Percentiles rank a stretch among this genome's conserved stretches.
These are phyloP conservation scores for Cervus canadensis DNA, from an alignment of 2,113 vertebrate genomes.

Conservation along the genomic window DNA sequence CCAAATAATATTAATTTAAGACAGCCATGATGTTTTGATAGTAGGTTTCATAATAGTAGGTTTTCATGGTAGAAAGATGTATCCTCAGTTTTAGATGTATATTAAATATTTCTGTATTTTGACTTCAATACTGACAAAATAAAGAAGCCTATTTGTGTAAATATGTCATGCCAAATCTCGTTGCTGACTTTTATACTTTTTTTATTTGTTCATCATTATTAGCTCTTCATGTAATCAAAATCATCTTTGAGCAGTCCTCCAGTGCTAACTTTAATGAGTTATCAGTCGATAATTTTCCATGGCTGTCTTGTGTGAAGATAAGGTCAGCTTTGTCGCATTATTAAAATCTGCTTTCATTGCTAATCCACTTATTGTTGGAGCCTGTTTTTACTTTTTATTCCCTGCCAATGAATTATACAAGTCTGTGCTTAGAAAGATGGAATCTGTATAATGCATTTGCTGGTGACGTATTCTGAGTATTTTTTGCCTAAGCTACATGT, in stretches of 20 bases:
- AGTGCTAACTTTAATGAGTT: neutral
- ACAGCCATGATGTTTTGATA: neutral
- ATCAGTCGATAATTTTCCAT: neutral
- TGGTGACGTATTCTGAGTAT: neutral
- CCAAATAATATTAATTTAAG: neutral
- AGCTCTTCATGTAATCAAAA: neutral
- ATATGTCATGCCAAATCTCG: neutral
- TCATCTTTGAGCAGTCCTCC: neutral
- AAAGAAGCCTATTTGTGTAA: neutral
- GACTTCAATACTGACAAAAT: neutral
- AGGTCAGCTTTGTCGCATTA: neutral
- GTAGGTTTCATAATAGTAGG: neutral
- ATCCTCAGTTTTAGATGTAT: neutral
- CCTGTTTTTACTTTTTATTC: neutral
- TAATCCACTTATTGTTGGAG: neutral
- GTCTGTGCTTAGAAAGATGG: neutral
- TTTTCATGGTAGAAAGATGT: neutral
- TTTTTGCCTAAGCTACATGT: neutral
- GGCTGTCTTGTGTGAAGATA: neutral
- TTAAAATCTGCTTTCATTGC: neutral
- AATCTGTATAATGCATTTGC: neutral
- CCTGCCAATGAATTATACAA: neutral
- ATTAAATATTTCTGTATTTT: neutral
- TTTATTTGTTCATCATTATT: conserved; percentile 2
- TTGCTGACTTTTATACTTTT: neutral